Conservation (phyloP, 2,888 invertebrate genomes). For the Dichetophora obliterata region DNA sequence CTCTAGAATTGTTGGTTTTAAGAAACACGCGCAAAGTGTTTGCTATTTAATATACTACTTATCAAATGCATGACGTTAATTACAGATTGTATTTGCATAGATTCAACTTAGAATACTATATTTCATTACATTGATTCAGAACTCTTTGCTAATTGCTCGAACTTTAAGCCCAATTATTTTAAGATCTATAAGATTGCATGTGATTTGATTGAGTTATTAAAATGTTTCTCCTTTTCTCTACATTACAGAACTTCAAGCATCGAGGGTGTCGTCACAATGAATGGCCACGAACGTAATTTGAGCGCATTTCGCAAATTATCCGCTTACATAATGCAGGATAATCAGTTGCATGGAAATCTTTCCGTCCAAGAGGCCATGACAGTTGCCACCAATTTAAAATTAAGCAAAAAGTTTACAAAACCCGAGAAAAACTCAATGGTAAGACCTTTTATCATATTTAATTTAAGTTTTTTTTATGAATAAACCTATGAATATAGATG, state of each 20-base stretch:
- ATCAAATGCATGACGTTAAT: too few relatives aligned
- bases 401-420: constrained; percentile 79
- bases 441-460: constrained; percentile 63
- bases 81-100: too few relatives aligned
- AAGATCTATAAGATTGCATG: neutral
- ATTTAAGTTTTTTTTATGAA: too few relatives aligned
- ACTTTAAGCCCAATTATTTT: too few relatives aligned
- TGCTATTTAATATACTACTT: too few relatives aligned
- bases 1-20: too few relatives aligned
- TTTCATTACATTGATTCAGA: too few relatives aligned
- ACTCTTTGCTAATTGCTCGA: too few relatives aligned
- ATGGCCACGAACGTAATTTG: constrained; percentile 84
- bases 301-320: constrained; percentile 92
- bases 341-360: constrained; percentile 90
- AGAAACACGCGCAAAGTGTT: too few relatives aligned
- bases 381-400: constrained; percentile 91
- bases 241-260: constrained; percentile 79
- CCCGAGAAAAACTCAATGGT: constrained; percentile 88
- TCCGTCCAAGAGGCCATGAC: constrained; percentile 95
- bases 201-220: neutral
- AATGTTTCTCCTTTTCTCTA: neutral
- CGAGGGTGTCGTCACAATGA: constrained; percentile 87
- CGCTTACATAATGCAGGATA: constrained; percentile 96
- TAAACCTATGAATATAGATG: too few relatives aligned
- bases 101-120: too few relatives aligned